Conservation (phyloP, 2,113 vertebrate genomes). For the Mystacornis crossleyi region DNA sequence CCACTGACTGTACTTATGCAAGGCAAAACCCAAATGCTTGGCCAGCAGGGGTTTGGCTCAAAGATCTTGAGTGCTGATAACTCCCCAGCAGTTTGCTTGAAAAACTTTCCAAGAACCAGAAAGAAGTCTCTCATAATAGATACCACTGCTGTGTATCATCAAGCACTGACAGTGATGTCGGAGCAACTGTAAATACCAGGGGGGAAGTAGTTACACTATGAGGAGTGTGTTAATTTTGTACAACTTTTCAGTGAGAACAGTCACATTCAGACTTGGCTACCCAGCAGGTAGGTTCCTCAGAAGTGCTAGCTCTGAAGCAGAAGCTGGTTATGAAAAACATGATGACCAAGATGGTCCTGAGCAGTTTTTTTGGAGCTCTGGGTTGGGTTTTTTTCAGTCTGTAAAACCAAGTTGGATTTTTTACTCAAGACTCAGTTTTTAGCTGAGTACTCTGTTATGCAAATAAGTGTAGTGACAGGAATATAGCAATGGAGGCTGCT, state of each 20-base stretch:
- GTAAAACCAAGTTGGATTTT: background rate
- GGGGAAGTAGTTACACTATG: accelerated
- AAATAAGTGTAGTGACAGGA: background rate
- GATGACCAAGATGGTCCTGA: background rate
- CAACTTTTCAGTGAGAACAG: background rate
- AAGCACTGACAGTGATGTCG: background rate
- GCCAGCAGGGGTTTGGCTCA: background rate
- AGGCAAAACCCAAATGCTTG: background rate
- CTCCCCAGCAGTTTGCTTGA: background rate
- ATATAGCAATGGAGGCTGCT: background rate
- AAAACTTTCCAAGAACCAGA: background rate
- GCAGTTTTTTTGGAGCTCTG: background rate
- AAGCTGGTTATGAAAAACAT: background rate
- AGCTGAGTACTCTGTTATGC: background rate
- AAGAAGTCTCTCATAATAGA: background rate
- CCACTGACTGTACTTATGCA: background rate
- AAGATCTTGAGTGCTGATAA: background rate
- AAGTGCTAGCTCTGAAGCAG: background rate
- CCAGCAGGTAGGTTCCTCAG: background rate
- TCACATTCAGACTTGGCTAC: background rate
- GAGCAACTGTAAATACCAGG: background rate
- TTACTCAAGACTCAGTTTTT: background rate
- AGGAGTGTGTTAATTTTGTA: background rate
- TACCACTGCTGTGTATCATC: background rate
- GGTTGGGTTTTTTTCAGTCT: accelerated